A percentile compares a stretch with the other conserved stretches of the same genome.
phyloP scores from a whole-genome alignment of 2,113 vertebrate genomes.

The Pyrgilauda ruficollis region DNA sequence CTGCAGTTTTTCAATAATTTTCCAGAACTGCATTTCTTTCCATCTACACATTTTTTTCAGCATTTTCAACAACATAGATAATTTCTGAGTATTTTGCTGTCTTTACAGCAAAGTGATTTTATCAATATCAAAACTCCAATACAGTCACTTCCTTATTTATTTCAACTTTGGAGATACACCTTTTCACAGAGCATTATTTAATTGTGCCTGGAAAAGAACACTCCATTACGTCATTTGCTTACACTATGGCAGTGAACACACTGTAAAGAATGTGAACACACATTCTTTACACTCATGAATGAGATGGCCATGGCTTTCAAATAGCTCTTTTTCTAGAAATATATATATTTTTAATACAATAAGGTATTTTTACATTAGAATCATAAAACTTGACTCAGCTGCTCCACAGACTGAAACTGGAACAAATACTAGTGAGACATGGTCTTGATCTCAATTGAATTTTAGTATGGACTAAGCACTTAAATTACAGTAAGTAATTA shows the following conservation, averaged over 20 bases:
- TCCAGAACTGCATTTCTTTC: neutral
- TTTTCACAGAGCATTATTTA: neutral
- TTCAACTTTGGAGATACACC: neutral
- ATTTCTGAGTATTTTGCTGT: neutral
- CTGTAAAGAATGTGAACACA: no score
- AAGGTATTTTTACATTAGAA: neutral
- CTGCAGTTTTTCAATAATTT: neutral
- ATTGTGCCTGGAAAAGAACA: neutral
- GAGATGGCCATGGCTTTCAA: neutral
- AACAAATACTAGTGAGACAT: neutral
- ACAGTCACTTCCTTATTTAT: neutral
- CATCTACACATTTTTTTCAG: neutral
- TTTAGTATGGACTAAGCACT: neutral
- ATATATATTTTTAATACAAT: no score
- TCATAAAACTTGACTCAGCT: neutral
- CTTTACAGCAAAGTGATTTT: neutral
- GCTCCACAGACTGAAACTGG: neutral
- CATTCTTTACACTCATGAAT: neutral
- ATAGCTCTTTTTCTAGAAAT: neutral
- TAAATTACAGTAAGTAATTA: neutral
- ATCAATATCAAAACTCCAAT: neutral
- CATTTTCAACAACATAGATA: neutral
- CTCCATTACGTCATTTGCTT: neutral
- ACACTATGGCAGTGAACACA: neutral
- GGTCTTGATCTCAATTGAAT: neutral